Percentiles rank a stretch among this genome's conserved stretches.
Evolutionary conservation across 2,797 vertebrate species (phyloP).

Genomic region (Macropus fuliginosus): DNA sequence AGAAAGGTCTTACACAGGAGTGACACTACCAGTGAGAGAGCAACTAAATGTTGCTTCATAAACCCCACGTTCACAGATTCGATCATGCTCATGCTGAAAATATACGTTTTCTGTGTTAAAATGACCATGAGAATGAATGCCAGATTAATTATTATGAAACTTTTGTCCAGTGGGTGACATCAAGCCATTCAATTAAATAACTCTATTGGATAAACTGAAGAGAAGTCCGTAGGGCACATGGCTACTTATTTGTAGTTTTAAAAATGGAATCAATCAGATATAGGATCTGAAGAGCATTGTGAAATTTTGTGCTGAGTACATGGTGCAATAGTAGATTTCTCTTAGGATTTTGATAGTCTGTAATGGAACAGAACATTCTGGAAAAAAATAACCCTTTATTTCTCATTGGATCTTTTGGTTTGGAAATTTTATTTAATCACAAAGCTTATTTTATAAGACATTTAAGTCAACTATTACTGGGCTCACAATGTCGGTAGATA

Average conservation of each 20-base stretch:
- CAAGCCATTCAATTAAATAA: background rate
- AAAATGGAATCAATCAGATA: background rate
- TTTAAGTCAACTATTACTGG: background rate
- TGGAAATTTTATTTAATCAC: background rate
- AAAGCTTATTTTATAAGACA: background rate
- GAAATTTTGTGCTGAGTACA: slow-evolving; percentile 3
- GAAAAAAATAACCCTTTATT: background rate
- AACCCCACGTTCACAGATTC: background rate
- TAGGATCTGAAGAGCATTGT: slow-evolving; percentile 25
- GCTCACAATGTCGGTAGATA: background rate
- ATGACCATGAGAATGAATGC: slow-evolving; percentile 8
- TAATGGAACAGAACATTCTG: slow-evolving; percentile 26
- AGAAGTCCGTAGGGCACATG: slow-evolving; percentile 1
- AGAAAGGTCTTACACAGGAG: background rate
- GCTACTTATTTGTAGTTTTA: background rate
- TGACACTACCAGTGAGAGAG: background rate
- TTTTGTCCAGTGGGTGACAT: slow-evolving; percentile 13
- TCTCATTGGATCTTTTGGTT: background rate
- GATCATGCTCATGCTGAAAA: background rate
- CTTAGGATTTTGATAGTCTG: background rate
- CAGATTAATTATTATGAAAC: slow-evolving; percentile 31
- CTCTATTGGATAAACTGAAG: background rate
- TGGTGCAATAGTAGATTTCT: background rate
- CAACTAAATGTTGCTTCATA: background rate
- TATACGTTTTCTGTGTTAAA: background rate